These are phyloP conservation scores for Hyperopisus bebe DNA, from an alignment of 2,113 vertebrate species.

Conservation along the genomic window DNA sequence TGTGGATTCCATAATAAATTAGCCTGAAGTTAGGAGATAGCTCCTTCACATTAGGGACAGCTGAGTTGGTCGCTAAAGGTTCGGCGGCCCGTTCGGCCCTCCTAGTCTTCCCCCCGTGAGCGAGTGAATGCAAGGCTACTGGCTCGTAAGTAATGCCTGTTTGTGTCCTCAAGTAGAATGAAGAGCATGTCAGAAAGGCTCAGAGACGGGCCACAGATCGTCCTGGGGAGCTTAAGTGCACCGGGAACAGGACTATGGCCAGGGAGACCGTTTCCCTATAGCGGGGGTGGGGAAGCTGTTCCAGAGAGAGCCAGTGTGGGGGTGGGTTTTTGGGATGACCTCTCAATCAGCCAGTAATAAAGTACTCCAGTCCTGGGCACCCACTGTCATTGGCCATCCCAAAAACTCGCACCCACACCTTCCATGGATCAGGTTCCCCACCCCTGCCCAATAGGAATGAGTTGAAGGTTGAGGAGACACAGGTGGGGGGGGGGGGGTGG, in stretches of 20 bases:
- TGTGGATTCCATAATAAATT: not conserved
- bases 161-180: not conserved
- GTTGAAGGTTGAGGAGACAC: not conserved
- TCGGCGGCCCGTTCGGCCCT: not conserved
- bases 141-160: constrained; percentile 6
- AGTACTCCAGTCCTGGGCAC: not conserved
- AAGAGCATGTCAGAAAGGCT: constrained; percentile 5
- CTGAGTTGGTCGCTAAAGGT: not conserved
- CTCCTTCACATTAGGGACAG: not conserved
- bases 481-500: too few relatives aligned
- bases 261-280: not conserved
- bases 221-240: not conserved
- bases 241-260: not conserved
- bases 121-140: not conserved
- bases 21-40: not conserved
- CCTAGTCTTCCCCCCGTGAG: not conserved
- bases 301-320: not conserved
- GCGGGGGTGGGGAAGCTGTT: not conserved
- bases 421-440: not conserved
- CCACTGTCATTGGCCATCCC: not conserved
- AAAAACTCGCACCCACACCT: not conserved
- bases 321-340: not conserved
- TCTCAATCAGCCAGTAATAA: not conserved
- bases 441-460: not conserved
- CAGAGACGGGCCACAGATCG: not conserved